These are phyloP conservation scores for Troglohyphantes excavatus DNA, from an alignment of 2,888 invertebrate genomes.

Conservation along the genomic window DNA sequence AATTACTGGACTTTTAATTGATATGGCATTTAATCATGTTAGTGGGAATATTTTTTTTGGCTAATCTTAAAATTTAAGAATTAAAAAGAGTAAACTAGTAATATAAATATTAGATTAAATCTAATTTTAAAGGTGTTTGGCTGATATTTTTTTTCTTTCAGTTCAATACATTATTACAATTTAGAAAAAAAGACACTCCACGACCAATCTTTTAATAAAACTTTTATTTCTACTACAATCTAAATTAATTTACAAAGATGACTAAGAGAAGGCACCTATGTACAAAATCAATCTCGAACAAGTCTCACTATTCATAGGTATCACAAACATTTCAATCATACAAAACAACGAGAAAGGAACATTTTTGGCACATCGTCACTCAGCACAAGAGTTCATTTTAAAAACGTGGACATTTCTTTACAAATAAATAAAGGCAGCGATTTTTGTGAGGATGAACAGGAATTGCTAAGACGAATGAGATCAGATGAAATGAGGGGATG, in stretches of 20 bases:
- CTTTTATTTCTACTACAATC: slow-evolving; percentile 38
- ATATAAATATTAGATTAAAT: too few species aligned
- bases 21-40: too few species aligned
- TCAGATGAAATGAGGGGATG: slow-evolving; percentile 1
- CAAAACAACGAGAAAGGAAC: background rate
- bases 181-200: slow-evolving; percentile 33
- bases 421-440: slow-evolving; percentile 1
- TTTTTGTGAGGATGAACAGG: background rate
- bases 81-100: too few species aligned
- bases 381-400: background rate
- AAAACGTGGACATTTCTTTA: background rate
- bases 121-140: too few species aligned
- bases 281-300: slow-evolving; percentile 7
- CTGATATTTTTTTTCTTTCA: too few species aligned
- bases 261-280: background rate
- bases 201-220: slow-evolving; percentile 35
- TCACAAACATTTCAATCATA: background rate
- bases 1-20: too few species aligned
- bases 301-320: background rate
- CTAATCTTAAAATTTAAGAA: too few species aligned
- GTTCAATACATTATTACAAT: background rate
- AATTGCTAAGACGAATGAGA: slow-evolving; percentile 6
- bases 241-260: slow-evolving; percentile 33
- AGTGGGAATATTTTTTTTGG: too few species aligned
- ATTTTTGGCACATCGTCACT: background rate